A percentile compares a stretch with the other conserved stretches of the same genome.
Evolutionary conservation across 2,797 vertebrate species (phyloP).

Genomic region (Halcyon leucocephala): DNA sequence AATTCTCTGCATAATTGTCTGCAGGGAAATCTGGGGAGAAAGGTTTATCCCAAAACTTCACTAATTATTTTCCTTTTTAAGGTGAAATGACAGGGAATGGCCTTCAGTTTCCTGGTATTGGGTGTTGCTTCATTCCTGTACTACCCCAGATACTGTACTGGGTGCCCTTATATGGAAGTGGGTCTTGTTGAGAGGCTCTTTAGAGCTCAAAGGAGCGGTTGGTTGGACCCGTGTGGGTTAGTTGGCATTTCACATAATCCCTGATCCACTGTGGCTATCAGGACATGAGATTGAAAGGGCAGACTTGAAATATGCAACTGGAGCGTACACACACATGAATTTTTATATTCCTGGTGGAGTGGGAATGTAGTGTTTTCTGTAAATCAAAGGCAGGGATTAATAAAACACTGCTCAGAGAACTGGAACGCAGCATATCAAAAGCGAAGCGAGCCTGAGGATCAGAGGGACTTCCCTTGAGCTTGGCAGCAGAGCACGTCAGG

Average conservation of each 20-base stretch:
- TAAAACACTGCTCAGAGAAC: fast-evolving
- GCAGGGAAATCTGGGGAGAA: not conserved
- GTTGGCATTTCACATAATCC: not conserved
- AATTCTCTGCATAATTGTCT: not conserved
- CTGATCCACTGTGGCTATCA: not conserved
- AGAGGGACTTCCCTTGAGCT: not conserved
- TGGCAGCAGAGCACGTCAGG: not conserved
- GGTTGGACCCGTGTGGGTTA: fast-evolving
- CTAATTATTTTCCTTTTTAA: not conserved
- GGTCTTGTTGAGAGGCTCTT: not conserved
- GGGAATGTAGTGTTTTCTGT: not conserved
- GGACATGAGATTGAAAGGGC: not conserved
- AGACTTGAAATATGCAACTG: fast-evolving
- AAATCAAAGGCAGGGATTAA: not conserved
- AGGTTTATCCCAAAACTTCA: not conserved
- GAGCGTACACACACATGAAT: fast-evolving
- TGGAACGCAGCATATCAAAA: fast-evolving
- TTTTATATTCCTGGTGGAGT: not conserved
- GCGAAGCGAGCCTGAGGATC: not conserved
- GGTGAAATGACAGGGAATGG: not conserved
- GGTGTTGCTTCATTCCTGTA: not conserved
- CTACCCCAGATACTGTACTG: too few relatives aligned
- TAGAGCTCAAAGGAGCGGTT: not conserved
- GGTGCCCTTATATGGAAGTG: too few relatives aligned
- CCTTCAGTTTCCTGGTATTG: not conserved